Evolutionary conservation across 2,113 vertebrate species (phyloP), one percentile per base, ranked within the genome.

Genomic region (Rhinogobius similis): DNA sequence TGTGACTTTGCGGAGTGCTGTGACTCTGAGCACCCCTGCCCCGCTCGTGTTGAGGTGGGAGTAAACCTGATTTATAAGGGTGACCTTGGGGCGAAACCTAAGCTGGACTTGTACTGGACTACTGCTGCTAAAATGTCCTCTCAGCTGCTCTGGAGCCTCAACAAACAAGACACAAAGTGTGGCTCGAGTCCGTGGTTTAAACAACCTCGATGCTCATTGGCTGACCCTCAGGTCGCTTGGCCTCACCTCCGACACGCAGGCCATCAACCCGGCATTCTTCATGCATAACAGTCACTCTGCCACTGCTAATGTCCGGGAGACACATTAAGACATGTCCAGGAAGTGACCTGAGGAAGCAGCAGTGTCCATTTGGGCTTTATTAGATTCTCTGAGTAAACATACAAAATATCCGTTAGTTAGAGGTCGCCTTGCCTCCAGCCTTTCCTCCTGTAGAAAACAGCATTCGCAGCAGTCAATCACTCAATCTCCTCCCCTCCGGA

Each of bases 241-340:
- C 69, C 78, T 85, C 75, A 81, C 85, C 87, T 75, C 65, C 23
- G 0, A 27, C 44, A 4, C 58, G 62, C 63, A 67, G 64, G 38
- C 74, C 62, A 18, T 68, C 75, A 81, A 87, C 79, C 89, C 82
- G 18, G 70, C 77, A 81, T 89, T 88, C 77, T 73, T 72, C 62
- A 76, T 87, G 86, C 87, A 85, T 50, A 62, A 82, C 86, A 48
- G 78, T 65, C 76, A 68, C 53, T 75, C 72, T 64, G 66, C 85
- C 79, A 75, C 74, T 72, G 72, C 78, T 72, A 73, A 72, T 32
- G 64, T 73, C 77, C 38, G 76, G 61, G 61, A 73, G 67, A 68
- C 74, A 75, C 75, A 79, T 76, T 67, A 68, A 72, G 27, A 43
- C 65, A 68, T 65, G 65, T 76, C 67, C 53, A 11, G 43, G 48